These are phyloP conservation scores for Blastobasis lacticolella DNA, from an alignment of 2,888 invertebrate species.

Conservation along the genomic window DNA sequence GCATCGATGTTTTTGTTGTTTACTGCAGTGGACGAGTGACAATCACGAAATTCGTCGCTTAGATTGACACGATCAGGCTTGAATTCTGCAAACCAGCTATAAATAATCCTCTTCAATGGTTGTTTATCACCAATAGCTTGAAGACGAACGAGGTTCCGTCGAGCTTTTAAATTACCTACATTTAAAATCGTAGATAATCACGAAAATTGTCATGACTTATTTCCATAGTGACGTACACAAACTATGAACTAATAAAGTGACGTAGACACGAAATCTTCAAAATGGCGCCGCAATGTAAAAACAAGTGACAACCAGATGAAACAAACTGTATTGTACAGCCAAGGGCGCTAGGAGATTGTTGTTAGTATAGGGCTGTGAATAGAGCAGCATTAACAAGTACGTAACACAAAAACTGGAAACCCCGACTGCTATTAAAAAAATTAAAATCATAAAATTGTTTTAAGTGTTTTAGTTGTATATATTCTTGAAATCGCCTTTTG, in stretches of 20 bases:
- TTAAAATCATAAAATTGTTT: too few relatives aligned
- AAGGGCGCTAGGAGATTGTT: background rate
- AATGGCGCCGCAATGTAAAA: background rate
- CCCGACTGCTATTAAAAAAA: too few relatives aligned
- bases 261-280: background rate
- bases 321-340: background rate
- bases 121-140: slow-evolving; percentile 3
- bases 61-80: slow-evolving; percentile 4
- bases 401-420: too few relatives aligned
- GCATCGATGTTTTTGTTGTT: slow-evolving; percentile 8
- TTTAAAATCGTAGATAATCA: slow-evolving; percentile 1
- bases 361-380: too few relatives aligned
- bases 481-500: too few relatives aligned
- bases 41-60: background rate
- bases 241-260: too few relatives aligned
- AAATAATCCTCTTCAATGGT: slow-evolving; percentile 3
- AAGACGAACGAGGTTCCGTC: background rate
- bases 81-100: slow-evolving; percentile 4
- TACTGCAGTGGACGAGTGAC: slow-evolving; percentile 3
- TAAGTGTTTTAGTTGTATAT: too few relatives aligned
- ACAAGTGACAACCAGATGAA: background rate
- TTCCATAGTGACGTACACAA: slow-evolving; percentile 1
- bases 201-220: background rate
- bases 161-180: background rate
- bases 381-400: too few relatives aligned